Evolutionary conservation across 2,797 vertebrate genomes (phyloP).

Genomic region (Halcyon badia): DNA sequence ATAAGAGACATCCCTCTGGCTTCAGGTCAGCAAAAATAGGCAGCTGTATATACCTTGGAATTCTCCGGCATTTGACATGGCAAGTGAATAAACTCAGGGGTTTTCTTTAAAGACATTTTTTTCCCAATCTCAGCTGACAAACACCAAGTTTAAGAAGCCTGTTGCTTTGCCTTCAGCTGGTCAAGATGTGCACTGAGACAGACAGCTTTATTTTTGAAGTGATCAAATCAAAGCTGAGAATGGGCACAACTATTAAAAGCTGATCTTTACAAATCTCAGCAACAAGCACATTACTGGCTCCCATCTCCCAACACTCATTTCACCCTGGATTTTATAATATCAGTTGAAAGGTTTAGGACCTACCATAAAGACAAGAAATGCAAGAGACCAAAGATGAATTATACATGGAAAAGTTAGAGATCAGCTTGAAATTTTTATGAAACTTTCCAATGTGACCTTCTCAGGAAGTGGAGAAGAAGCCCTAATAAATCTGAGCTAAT

Average conservation of each 20-base stretch:
- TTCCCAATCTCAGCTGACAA: not conserved
- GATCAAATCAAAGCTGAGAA: conserved; percentile 10
- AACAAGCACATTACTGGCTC: not conserved
- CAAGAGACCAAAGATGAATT: conserved; percentile 68
- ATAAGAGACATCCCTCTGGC: not conserved
- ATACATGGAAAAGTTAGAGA: conserved; percentile 60
- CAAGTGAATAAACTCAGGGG: not conserved
- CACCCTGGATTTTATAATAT: conserved; percentile 52
- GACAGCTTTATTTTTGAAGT: not conserved
- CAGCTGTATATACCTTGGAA: not conserved
- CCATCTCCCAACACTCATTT: conserved; percentile 27
- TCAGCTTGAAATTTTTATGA: not conserved
- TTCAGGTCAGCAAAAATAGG: not conserved
- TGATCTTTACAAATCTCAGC: conserved; percentile 48
- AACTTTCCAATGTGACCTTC: conserved; percentile 65
- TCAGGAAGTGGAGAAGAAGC: not conserved
- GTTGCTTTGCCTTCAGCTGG: not conserved
- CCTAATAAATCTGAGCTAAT: conserved; percentile 29
- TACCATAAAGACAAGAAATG: conserved; percentile 61
- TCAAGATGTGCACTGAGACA: not conserved
- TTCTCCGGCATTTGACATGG: not conserved
- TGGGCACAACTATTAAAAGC: not conserved
- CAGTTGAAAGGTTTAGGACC: conserved; percentile 71
- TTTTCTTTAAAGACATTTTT: not conserved
- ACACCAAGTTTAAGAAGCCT: not conserved